These are phyloP conservation scores for Himalopsyche tibetana DNA, from an alignment of 2,888 invertebrate genomes.

Conservation along the genomic window DNA sequence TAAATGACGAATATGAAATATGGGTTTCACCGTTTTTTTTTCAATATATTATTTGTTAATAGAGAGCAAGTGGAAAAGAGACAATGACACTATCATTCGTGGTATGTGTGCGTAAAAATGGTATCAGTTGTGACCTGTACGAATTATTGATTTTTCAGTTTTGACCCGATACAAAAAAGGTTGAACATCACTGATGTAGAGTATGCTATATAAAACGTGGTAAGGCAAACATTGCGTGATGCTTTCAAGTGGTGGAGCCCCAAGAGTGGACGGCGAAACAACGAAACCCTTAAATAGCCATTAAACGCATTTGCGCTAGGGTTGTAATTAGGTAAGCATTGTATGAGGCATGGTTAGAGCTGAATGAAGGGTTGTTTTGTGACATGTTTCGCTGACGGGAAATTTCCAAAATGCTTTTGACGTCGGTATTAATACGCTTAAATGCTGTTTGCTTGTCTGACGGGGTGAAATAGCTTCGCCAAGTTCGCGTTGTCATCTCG, in stretches of 20 bases:
- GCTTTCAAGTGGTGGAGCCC: conserved; percentile 28
- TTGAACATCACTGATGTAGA: background rate
- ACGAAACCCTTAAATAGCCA: conserved; percentile 59
- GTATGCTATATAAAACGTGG: conserved; percentile 34
- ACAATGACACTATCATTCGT: too few relatives aligned
- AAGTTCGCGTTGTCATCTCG: background rate
- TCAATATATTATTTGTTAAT: too few relatives aligned
- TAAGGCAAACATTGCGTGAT: conserved; percentile 50
- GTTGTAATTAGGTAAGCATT: conserved; percentile 63
- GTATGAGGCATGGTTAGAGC: conserved; percentile 49
- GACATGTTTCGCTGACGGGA: conserved; percentile 53
- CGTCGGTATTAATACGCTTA: conserved; percentile 23
- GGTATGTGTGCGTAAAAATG: too few relatives aligned
- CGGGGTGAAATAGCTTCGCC: conserved; percentile 24
- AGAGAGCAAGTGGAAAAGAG: too few relatives aligned
- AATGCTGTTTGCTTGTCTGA: background rate
- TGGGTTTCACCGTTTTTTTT: too few relatives aligned
- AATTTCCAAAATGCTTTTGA: conserved; percentile 39
- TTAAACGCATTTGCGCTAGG: conserved; percentile 62
- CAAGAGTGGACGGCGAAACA: conserved; percentile 24
- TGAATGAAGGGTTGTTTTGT: conserved; percentile 52
- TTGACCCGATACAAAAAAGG: too few relatives aligned
- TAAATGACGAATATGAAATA: too few relatives aligned
- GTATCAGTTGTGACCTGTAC: too few relatives aligned
- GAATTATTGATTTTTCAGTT: too few relatives aligned